Evolutionary conservation across 2,888 invertebrate genomes (phyloP), one percentile per base, ranked within the genome.

Genomic region (Drosophila austrosaltans): DNA sequence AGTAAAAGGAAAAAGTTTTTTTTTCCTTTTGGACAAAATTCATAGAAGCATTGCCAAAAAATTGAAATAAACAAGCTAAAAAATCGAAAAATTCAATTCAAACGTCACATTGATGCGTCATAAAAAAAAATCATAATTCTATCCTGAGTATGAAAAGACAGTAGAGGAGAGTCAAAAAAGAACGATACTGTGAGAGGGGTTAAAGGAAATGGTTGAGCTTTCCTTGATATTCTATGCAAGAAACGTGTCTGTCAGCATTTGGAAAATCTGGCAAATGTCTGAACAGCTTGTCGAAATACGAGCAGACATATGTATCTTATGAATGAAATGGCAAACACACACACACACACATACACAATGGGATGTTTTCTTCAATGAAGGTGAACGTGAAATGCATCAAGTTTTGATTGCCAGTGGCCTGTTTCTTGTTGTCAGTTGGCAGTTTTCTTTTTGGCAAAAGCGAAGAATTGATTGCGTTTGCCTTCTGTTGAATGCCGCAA

Each of bases 221-320:
- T 32, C 53, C 48, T 57, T 68, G 80, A 77, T 82, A 87, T 77
- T 72, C 75, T 76, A 85, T 87, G 73, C 86, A 71, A 76, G 74
- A 85, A 87, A 87, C 82, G 82, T 82, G 86, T 85, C 78, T 76
- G 73, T 54, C 66, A 75, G 77, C 62, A 66, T 70, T 66, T 66
- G 53, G 54, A 22, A 74, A 79, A 74, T 85, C 77, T 80, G 83
- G 83, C 71, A 82, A 76, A 75, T 72, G 78, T 73, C 76, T 76
- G 78, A 71, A 22, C 81, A 69, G 69, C 66, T 72, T 78, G 87
- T 84, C 82, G 79, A 63, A 60, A 66, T 56, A 66, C 36, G 16
- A 48, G 36, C 58, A 61, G 58, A 70, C 70, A 66, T 68, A 66
- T 25, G 75, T 30, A 58, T 69, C 64, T 69, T 57, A 65, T 82